Percentiles rank a stretch among this genome's conserved stretches.
Conservation (phyloP, 2,888 invertebrate genomes). For the Limenitis arthemis region DNA sequence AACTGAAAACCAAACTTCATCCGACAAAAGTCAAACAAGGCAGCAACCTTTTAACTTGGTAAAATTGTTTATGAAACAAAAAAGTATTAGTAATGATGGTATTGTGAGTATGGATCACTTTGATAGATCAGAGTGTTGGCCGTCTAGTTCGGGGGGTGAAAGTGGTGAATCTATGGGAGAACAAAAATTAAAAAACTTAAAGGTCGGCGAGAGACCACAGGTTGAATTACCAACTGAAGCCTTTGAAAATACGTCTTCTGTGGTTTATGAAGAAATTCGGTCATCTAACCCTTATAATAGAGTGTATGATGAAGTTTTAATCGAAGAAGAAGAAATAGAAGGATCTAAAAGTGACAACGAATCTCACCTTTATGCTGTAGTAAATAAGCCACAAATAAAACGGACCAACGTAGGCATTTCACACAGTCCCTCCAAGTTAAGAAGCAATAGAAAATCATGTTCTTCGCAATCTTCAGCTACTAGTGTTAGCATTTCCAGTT, state of each 20-base stretch:
- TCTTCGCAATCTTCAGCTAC: conserved; percentile 67
- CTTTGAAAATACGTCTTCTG: conserved; percentile 51
- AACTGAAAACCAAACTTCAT: conserved; percentile 62
- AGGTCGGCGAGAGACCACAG: conserved; percentile 53
- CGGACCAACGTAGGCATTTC: conserved; percentile 68
- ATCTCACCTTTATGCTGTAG: conserved; percentile 60
- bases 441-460: conserved; percentile 55
- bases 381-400: conserved; percentile 59
- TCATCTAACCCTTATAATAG: conserved; percentile 45
- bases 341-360: conserved; percentile 57
- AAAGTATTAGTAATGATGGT: conserved; percentile 85
- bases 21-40: conserved; percentile 72
- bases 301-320: conserved; percentile 62
- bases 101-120: conserved; percentile 83
- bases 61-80: conserved; percentile 91
- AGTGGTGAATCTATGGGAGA: conserved; percentile 73
- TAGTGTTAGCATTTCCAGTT: conserved; percentile 68
- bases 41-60: conserved; percentile 87
- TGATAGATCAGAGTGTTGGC: conserved; percentile 82
- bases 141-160: conserved; percentile 75
- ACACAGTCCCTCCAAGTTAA: conserved; percentile 59
- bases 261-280: conserved; percentile 56
- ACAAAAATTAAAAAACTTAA: conserved; percentile 44
- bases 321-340: conserved; percentile 65
- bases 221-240: conserved; percentile 70